A percentile compares a stretch with the other conserved stretches of the same genome.
These are phyloP conservation scores for Mythimna ferrago DNA, from an alignment of 2,888 invertebrate species.

Conservation along the genomic window DNA sequence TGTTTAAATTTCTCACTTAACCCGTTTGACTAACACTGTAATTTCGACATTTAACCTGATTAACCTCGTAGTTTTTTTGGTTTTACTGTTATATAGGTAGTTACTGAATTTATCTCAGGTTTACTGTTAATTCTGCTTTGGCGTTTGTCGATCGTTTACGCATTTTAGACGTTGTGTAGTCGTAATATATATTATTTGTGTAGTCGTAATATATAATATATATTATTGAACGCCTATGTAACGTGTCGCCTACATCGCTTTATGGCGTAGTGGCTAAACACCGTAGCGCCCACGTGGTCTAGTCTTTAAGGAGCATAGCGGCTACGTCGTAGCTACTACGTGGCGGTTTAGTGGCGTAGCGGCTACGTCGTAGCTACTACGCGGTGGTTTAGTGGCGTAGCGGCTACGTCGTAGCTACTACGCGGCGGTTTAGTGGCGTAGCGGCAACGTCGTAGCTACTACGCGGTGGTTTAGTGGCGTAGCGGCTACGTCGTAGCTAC, in stretches of 20 bases:
- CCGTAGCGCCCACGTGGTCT: neutral
- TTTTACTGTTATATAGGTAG: neutral
- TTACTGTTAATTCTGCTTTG: neutral
- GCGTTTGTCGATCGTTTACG: neutral
- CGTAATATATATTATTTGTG: neutral
- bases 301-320: neutral
- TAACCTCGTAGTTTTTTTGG: conserved; percentile 15
- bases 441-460: too few relatives aligned
- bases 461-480: neutral
- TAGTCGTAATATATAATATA: neutral
- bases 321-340: neutral
- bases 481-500: neutral
- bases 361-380: neutral
- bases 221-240: neutral
- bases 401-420: neutral
- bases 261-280: neutral
- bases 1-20: conserved; percentile 28
- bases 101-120: neutral
- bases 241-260: neutral
- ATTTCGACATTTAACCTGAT: conserved; percentile 23
- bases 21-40: conserved; percentile 13
- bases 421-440: too few relatives aligned
- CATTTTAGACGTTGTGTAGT: neutral
- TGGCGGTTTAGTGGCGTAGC: neutral
- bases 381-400: neutral